Base-by-base conservation (phyloP, 2,797 vertebrate genomes). In the Takifugu rubripes region DNA sequence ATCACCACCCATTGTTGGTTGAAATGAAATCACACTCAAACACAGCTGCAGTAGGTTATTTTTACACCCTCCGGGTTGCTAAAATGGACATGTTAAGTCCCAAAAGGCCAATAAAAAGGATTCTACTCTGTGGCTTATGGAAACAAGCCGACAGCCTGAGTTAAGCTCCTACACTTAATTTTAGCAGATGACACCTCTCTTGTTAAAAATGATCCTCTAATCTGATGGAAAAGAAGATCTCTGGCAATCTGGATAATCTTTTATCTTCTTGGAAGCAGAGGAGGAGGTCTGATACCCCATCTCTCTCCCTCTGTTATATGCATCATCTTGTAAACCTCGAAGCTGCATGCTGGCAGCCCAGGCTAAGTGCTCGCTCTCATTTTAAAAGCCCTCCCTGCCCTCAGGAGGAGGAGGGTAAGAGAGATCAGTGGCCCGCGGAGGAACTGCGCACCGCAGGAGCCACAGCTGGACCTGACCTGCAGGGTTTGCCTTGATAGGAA, bases 101-200 rank as follows among this genome's bases (percentile, higher is more conserved):
- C 29, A 56, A 45, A 66, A 69, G 64, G 74, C 68, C 48, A 52
- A 64, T 66, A 71, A 73, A 64, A 80, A 52, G 67, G 25, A 48
- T 54, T 64, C 61, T 61, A 54, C 57, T 73, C 49, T 3, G 43
- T 75, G 68, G 76, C 72, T 86, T 81, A 84, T 62, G 65, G 69
- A 70, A 81, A 77, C 68, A 73, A 83, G 74, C 74, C 57, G 82
- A 74, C 76, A 77, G 75, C 66, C 50, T 77, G 70, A 25, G 76
- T 65, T 87, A 78, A 85, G 86, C 84, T 81, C 70, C 64, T 48
- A 82, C 69, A 77, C 84, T 84, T 87, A 62, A 87, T 81, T 81
- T 81, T 63, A 64, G 59, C 31, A 9, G 56, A 84, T 83, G 69
- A 82, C 68, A 71, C 64, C 66, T 59, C 59, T 74, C 84, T 86